A percentile compares a stretch with the other conserved stretches of the same genome.
Evolutionary conservation across 1,140 invertebrate genomes (phyloP).

Genomic region (Antheraea pernyi): DNA sequence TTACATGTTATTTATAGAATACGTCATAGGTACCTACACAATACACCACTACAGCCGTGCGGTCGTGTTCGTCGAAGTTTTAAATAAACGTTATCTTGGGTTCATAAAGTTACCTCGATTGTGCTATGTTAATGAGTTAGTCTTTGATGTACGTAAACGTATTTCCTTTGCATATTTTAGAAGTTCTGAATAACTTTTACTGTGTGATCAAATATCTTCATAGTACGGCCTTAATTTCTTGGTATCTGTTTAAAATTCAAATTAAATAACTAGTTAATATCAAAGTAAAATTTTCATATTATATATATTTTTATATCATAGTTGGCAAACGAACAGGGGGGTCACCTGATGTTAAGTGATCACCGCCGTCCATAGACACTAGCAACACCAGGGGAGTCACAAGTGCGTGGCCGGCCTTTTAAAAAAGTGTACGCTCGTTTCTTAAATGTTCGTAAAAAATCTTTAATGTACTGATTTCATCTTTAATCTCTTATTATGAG

Average conservation of each 20-base stretch:
- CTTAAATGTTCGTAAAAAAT: too few species aligned
- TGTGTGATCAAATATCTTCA: neutral
- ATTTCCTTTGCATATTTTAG: neutral
- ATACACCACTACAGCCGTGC: neutral
- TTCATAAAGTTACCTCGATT: neutral
- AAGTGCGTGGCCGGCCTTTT: too few species aligned
- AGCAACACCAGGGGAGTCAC: too few species aligned
- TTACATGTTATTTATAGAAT: too few species aligned
- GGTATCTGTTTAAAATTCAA: neutral
- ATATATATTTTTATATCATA: too few species aligned
- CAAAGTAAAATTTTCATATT: too few species aligned
- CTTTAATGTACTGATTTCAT: too few species aligned
- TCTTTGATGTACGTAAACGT: neutral
- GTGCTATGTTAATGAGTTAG: constrained; percentile 4
- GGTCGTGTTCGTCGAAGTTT: neutral
- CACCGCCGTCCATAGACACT: too few species aligned
- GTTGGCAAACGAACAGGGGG: too few species aligned
- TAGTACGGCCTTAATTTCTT: neutral
- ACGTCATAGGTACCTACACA: neutral
- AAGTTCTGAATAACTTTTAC: neutral
- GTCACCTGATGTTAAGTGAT: too few species aligned
- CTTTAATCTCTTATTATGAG: too few species aligned
- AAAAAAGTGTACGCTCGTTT: too few species aligned
- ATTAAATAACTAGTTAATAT: neutral
- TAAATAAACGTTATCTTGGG: neutral